Conservation (phyloP, 2,888 invertebrate species). For the Orthosia gothica region DNA sequence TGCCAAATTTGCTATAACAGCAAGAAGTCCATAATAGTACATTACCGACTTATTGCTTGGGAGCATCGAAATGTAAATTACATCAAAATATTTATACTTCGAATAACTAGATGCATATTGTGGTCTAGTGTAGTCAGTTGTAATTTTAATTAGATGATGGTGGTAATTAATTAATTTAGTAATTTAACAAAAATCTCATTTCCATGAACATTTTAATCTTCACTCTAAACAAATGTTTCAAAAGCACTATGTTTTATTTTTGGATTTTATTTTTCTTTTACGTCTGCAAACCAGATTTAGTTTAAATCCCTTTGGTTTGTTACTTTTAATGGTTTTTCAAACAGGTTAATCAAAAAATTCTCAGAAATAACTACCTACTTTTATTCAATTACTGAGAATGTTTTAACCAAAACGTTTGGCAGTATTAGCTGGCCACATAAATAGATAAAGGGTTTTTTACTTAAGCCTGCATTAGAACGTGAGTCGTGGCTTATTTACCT, state of each 20-base stretch:
- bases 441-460: slow-evolving; percentile 1
- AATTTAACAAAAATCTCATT: not conserved
- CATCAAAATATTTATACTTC: not conserved
- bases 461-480: not conserved
- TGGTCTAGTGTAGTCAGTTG: slow-evolving; percentile 1
- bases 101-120: not conserved
- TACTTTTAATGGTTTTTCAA: slow-evolving; percentile 27
- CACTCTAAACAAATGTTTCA: too few species aligned
- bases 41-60: too few species aligned
- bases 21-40: too few species aligned
- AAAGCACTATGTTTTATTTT: not conserved
- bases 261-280: slow-evolving; percentile 13
- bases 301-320: too few species aligned
- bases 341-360: slow-evolving; percentile 25
- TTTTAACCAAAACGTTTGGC: slow-evolving; percentile 25
- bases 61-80: too few species aligned
- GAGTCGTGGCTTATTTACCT: too few species aligned
- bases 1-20: too few species aligned
- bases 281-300: slow-evolving; percentile 28
- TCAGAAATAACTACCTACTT: slow-evolving; percentile 8
- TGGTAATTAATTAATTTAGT: not conserved
- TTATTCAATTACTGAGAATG: slow-evolving; percentile 20
- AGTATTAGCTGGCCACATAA: slow-evolving; percentile 4
- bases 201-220: not conserved
- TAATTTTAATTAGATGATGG: not conserved